Conservation (phyloP, 2,888 invertebrate genomes). For the Craniophora ligustri region DNA sequence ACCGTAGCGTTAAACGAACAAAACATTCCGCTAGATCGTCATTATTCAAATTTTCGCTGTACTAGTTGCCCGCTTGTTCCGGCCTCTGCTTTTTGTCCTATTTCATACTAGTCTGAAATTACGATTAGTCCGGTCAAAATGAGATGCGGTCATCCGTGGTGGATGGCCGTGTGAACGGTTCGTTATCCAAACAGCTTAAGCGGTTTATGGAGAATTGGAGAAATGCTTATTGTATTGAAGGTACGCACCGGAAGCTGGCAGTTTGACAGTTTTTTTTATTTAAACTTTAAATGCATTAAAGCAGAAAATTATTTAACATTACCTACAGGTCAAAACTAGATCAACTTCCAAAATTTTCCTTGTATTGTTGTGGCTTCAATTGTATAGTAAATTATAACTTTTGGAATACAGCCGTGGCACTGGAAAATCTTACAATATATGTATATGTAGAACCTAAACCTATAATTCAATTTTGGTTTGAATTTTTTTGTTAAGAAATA, state of each 20-base stretch:
- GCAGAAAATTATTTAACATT: slow-evolving; percentile 26
- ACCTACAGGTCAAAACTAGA: slow-evolving; percentile 18
- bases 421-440: too few relatives aligned
- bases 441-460: too few relatives aligned
- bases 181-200: slow-evolving; percentile 81
- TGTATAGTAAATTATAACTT: too few relatives aligned
- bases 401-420: too few relatives aligned
- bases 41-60: slow-evolving; percentile 88
- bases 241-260: slow-evolving; percentile 45
- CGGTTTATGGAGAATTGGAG: slow-evolving; percentile 65
- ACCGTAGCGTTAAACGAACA: slow-evolving; percentile 83
- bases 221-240: slow-evolving; percentile 37
- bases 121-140: slow-evolving; percentile 85
- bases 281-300: slow-evolving; percentile 35
- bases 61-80: slow-evolving; percentile 87
- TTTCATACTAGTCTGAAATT: slow-evolving; percentile 84
- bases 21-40: slow-evolving; percentile 85
- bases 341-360: slow-evolving; percentile 8
- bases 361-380: too few relatives aligned
- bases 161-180: slow-evolving; percentile 85
- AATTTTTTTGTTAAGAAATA: too few relatives aligned
- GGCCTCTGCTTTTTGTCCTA: slow-evolving; percentile 85
- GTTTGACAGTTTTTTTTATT: slow-evolving; percentile 45
- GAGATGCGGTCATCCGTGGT: slow-evolving; percentile 84
- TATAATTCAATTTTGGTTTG: too few relatives aligned